Base-by-base conservation (phyloP, 2,113 vertebrate species). In the Zosterops japonicus region DNA sequence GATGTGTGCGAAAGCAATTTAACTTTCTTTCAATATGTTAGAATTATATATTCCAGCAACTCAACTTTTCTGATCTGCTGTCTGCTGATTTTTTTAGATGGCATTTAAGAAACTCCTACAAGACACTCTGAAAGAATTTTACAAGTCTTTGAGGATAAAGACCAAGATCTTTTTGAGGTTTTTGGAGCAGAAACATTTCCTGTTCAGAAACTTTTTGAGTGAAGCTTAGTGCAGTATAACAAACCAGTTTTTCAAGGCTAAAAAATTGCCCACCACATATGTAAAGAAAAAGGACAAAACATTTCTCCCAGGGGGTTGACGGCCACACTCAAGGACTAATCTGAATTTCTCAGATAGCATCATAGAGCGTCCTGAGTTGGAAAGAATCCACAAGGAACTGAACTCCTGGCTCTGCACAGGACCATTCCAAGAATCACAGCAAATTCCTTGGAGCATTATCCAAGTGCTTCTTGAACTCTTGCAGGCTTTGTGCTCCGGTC, bases 1-100 rank as follows among this genome's bases (percentile, higher is more conserved):
- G 5, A 63, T 21, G 5, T 0, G 0, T 31, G 21, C 14, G 44
- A 70, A 49, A 81, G 9, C 12, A 60, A 60, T 65, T 65, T 19
- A 36, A 22, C 16, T 35, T 5, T 18, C 16, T 57, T 83, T 68
- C n/a, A 42, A 9, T 53, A 8, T 2, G 1, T 14, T 59, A 9
- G 23, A 68, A 82, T 72, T 50, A 29, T 3, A 7, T 31, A 55
- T 65, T 61, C 52, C 46, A 28, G 20, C 31, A 70, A 64, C 14
- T 5, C 39, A 53, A 11, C 22, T 28, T 81, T 79, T 78, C 47
- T 57, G 15, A 59, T 82, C 17, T 47, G 15, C 4, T 71, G 7
- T 39, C 39, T 39, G 39, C 39, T 39, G 8, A 0, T 31, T 47
- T 27, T 41, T 52, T 72, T 17, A 31, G 6, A 31, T 6, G 39